Evolutionary conservation across 2,797 vertebrate genomes (phyloP).

Genomic region (Eulemur mongoz): DNA sequence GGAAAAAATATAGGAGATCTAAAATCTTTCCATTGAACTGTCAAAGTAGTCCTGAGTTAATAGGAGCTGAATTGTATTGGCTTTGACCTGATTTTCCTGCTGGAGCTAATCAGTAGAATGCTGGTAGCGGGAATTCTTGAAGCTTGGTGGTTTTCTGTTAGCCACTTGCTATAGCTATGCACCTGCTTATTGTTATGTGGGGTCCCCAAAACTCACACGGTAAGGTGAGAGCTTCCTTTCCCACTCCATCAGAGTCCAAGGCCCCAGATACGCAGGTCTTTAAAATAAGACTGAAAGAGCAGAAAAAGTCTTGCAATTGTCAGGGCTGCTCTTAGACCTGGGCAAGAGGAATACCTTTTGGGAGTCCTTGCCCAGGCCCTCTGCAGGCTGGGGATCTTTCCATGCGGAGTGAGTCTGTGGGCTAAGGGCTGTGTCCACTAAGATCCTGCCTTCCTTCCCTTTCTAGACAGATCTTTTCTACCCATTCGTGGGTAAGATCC

Average conservation of each 20-base stretch:
- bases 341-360: neutral
- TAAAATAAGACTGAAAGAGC: neutral
- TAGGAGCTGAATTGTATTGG: neutral
- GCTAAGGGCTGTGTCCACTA: neutral
- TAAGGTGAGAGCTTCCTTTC: neutral
- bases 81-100: constrained; percentile 20
- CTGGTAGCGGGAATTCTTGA: neutral
- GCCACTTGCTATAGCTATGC: neutral
- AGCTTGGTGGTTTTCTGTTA: neutral
- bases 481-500: neutral
- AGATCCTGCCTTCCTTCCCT: accelerated
- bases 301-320: neutral
- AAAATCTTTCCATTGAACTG: neutral
- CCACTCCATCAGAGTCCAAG: neutral
- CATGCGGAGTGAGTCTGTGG: neutral
- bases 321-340: neutral
- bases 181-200: neutral
- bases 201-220: neutral
- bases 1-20: neutral
- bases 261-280: neutral
- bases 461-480: neutral
- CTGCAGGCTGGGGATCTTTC: neutral
- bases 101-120: neutral
- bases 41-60: neutral
- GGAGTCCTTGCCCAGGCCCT: neutral